phyloP scores from a whole-genome alignment of 2,888 invertebrate genomes.

The Troilus luridus region DNA sequence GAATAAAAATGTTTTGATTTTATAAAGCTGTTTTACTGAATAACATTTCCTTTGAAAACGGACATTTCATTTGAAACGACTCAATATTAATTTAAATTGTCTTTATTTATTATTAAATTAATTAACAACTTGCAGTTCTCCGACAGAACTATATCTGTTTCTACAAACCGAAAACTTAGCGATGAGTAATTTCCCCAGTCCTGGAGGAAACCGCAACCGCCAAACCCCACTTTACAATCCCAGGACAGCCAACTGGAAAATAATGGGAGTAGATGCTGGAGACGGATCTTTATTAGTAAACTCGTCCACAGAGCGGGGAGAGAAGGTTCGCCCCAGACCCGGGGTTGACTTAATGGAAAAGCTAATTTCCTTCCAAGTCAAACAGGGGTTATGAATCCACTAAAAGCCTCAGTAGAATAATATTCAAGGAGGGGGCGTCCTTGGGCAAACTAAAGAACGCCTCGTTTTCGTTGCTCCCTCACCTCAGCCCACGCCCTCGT shows the following conservation, averaged over 20 bases:
- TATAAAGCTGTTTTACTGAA: too few relatives aligned
- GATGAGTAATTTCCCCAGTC: slow-evolving; percentile 2
- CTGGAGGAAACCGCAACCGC: background rate
- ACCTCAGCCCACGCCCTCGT: background rate
- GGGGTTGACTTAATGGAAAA: slow-evolving; percentile 33
- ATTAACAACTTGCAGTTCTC: background rate
- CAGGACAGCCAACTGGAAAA: slow-evolving; percentile 26
- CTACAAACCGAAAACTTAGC: slow-evolving; percentile 13
- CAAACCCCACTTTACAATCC: slow-evolving; percentile 5
- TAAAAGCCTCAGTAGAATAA: slow-evolving; percentile 44
- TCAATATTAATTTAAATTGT: background rate
- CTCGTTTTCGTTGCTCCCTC: background rate
- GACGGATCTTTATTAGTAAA: slow-evolving; percentile 45
- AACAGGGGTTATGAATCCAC: slow-evolving; percentile 49
- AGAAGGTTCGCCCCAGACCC: slow-evolving; percentile 10
- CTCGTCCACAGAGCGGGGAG: slow-evolving; percentile 28
- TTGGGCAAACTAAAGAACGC: slow-evolving; percentile 4
- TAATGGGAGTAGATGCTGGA: slow-evolving; percentile 23
- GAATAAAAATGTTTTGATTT: too few relatives aligned
- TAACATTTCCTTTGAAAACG: too few relatives aligned
- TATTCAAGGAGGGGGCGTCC: background rate
- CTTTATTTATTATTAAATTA: background rate
- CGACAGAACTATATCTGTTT: background rate
- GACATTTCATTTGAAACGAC: too few relatives aligned
- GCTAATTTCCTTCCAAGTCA: slow-evolving; percentile 48